A percentile compares a stretch with the other conserved stretches of the same genome.
Evolutionary conservation across 2,113 vertebrate species (phyloP).

Genomic region (Dascyllus trimaculatus): DNA sequence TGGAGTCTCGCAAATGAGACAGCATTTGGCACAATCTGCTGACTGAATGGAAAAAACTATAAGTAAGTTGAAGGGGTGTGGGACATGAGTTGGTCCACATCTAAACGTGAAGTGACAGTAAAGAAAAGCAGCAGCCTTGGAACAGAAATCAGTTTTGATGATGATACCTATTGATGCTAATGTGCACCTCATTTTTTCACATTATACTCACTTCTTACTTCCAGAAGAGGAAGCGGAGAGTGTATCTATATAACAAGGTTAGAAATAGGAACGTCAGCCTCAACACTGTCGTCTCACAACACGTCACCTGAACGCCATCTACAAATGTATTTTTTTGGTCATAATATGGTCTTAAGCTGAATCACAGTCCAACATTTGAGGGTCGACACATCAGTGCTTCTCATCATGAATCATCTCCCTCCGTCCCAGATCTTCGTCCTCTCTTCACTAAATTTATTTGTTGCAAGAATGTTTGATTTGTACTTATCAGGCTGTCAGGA

Average conservation of each 20-base stretch:
- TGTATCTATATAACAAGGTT: neutral
- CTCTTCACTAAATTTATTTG: neutral
- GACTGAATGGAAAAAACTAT: neutral
- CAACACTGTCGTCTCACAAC: neutral
- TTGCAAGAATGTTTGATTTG: neutral
- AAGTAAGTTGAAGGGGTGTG: neutral
- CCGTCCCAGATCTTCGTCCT: constrained; percentile 12
- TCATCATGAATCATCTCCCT: constrained; percentile 30
- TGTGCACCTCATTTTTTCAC: constrained; percentile 24
- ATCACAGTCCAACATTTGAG: constrained; percentile 38
- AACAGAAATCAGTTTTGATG: constrained; percentile 1
- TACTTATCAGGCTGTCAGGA: neutral
- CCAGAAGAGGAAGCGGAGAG: too few relatives aligned
- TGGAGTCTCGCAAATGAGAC: neutral
- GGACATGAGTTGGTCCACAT: neutral
- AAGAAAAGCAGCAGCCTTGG: neutral
- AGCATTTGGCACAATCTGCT: neutral
- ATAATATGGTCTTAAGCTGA: constrained; percentile 18
- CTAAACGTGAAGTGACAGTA: constrained; percentile 8
- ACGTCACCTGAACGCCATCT: neutral
- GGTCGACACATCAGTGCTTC: constrained; percentile 11
- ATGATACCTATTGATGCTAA: constrained; percentile 35
- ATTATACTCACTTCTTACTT: neutral
- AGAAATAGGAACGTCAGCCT: neutral
- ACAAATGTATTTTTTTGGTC: neutral